Conservation (phyloP, 2,797 vertebrate species). For the Schizopygopsis pylzovi region DNA sequence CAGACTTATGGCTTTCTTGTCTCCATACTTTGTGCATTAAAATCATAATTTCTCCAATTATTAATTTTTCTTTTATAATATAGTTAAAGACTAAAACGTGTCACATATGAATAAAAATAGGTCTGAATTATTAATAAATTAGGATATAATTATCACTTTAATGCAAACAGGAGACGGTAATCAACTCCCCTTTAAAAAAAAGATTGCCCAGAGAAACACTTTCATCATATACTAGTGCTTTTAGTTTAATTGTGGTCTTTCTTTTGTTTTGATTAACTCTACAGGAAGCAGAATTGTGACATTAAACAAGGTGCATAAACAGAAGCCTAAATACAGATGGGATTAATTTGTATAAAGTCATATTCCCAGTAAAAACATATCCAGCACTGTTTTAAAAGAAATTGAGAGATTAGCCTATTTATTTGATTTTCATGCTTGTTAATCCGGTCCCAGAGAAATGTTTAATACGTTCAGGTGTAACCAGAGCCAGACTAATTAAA, state of each 20-base stretch:
- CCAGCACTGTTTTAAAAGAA: conserved; percentile 4
- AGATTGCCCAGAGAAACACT: background rate
- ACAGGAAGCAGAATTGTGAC: background rate
- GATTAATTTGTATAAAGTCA: background rate
- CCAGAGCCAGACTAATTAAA: conserved; percentile 45
- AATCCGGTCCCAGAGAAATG: conserved; percentile 37
- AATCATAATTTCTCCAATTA: background rate
- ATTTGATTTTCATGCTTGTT: conserved; percentile 33
- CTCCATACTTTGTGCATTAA: background rate
- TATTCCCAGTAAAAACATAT: background rate
- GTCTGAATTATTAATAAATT: background rate
- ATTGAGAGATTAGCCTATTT: conserved; percentile 33
- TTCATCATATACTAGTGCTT: background rate
- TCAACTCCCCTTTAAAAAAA: background rate
- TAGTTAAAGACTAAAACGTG: background rate
- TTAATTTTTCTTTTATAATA: background rate
- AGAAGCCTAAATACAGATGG: background rate
- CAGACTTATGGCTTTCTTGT: background rate
- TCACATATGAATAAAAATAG: background rate
- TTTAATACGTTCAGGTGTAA: conserved; percentile 46
- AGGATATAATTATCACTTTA: background rate
- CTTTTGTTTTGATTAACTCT: conserved; percentile 12
- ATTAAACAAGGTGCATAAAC: conserved; percentile 24
- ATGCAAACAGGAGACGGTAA: background rate
- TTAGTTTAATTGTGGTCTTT: background rate